A percentile compares a stretch with the other conserved stretches of the same genome.
These are phyloP conservation scores for Theristus sp. DNA, from an alignment of 2,888 invertebrate genomes.

Conservation along the genomic window DNA sequence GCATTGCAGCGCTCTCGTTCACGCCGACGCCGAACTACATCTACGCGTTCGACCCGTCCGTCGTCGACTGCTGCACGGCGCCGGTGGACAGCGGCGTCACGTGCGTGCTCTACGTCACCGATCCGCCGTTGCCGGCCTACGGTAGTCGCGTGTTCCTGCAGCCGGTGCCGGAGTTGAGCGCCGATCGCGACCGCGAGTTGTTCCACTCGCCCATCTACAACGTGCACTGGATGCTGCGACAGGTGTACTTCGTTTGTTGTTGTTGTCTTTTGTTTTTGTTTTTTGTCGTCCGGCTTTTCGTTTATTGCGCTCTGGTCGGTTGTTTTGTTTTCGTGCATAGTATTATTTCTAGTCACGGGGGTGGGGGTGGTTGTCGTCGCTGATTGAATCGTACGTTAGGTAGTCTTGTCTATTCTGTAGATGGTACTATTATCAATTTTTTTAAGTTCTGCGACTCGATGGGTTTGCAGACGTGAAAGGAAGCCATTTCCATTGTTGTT, in stretches of 20 bases:
- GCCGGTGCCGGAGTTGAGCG: conserved; percentile 9
- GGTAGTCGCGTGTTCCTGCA: conserved; percentile 6
- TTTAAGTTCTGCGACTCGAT: no score
- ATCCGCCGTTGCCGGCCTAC: not conserved
- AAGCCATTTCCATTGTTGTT: no score
- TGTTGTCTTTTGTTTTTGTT: no score
- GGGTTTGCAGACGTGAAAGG: no score
- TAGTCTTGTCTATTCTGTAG: no score
- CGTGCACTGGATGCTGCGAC: conserved; percentile 8
- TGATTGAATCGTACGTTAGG: no score
- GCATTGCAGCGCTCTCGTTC: conserved; percentile 9
- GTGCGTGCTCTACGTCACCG: conserved; percentile 16
- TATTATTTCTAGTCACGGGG: no score
- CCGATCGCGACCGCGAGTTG: conserved; percentile 1
- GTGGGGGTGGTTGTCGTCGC: no score
- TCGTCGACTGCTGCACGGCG: conserved; percentile 8
- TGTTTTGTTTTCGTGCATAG: no score
- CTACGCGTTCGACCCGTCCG: conserved; percentile 6
- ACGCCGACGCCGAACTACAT: conserved; percentile 9
- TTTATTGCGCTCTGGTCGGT: no score
- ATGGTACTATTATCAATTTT: no score
- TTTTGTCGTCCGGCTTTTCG: no score
- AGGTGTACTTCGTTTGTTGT: not conserved
- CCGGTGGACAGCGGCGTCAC: conserved; percentile 17
- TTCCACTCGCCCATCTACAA: conserved; percentile 15